Base-by-base conservation (phyloP, 2,113 vertebrate genomes). In the Periophthalmodon schlosseri region DNA sequence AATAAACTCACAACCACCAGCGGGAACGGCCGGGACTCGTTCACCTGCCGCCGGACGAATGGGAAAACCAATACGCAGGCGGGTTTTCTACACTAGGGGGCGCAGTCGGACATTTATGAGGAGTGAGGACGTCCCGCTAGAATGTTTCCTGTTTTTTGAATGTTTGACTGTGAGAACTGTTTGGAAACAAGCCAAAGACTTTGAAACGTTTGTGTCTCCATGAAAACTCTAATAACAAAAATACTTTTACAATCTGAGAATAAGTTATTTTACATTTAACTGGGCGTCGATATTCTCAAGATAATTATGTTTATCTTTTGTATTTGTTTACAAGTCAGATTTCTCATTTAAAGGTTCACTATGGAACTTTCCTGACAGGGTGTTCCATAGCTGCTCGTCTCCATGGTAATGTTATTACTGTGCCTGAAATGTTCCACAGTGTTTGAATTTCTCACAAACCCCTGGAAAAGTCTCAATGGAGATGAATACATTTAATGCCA, bases 171-270 rank as follows among this genome's bases (percentile, higher is more conserved):
- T 7, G 36, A 68, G 78, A 83, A 76, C 61, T 72, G 87, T 76
- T 86, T 81, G 84, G 85, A 88, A 80, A 81, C 72, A 77, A 92
- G 86, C 92, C 93, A 93, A 91, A 92, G 90, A 92, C 87, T 84
- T 16, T 6, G 16, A 79, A 47, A 80, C 60, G 75, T 82, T 75
- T 10, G 80, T 21, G 57, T 69, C 74, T 77, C 46, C 71, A 63
- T 10, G 1, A 11, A 47, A 49, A 69, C 73, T 34, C 66, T 57
- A 74, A 67, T 60, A 50, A 69, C 76, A 60, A 57, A 20, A 64
- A 2, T 89, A 60, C n/a, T n/a, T 56, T 12, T 7, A 64, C 88
- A 92, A 89, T 90, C 73, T 77, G 78, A 84, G 73, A 46, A n/a
- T 18, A 68, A 65, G 68, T 69, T 68, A 68, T 70, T 86, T 85